Evolutionary conservation across 2,888 invertebrate species (phyloP), one percentile per base, ranked within the genome.

Genomic region (Aethes cnicana): DNA sequence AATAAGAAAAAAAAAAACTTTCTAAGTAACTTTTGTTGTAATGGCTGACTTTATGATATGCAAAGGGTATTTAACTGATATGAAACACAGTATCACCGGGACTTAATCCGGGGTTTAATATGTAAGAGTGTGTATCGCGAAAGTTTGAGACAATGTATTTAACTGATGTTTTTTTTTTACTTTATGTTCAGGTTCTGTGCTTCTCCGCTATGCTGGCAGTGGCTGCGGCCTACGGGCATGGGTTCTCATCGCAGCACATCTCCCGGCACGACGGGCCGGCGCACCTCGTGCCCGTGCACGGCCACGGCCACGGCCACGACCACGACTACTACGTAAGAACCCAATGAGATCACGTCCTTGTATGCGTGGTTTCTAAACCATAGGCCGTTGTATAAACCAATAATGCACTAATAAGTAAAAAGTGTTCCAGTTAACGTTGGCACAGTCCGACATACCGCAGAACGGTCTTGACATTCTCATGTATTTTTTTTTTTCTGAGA

Each of bases 171-270:
- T n/a, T n/a, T 9, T 25, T 33, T 23, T 7, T 3, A 48, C 39
- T n/a, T n/a, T n/a, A n/a, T n/a, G n/a, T n/a, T 1, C 54, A 66
- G 68, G 56, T 64, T 1, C 35, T 65, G 30, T 63, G 60, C 54
- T 32, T 68, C 28, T 56, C 58, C 7, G 55, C 56, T 11, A 18
- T 63, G 9, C 55, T 60, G 4, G 61, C 59, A 1, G 58, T 53
- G 8, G 63, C 43, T 4, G 42, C 59, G 4, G 63, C 61, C 9
- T 54, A 62, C 39, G 60, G 63, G 0, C 63, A 64, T 30, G 69
- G 62, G 3, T 68, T 54, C 59, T 66, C 66, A 0, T 67, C 68
- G 8, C 68, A 69, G 53, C 63, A 63, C 57, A 67, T 69, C 55
- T 57, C 56, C 43, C 61, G 64, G 4, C 66, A 69, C 50, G 66